phyloP scores from a whole-genome alignment of 2,797 vertebrate species.

The Hippocampus kuda region DNA sequence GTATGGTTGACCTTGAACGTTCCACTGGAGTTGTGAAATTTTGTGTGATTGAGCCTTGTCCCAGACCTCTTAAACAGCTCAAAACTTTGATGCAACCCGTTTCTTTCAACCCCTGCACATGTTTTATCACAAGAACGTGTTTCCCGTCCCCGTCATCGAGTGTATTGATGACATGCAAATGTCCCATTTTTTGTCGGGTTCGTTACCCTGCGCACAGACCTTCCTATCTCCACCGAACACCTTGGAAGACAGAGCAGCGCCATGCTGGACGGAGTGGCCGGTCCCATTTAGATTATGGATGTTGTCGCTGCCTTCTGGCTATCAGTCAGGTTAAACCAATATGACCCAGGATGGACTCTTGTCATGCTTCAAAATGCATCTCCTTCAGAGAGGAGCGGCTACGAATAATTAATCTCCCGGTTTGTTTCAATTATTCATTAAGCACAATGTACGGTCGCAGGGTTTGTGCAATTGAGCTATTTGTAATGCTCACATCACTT shows the following conservation, averaged over 20 bases:
- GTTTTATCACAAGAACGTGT: constrained; percentile 8
- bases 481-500: not conserved
- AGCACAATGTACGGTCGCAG: constrained; percentile 9
- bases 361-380: constrained; percentile 45
- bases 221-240: constrained; percentile 59
- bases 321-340: constrained; percentile 65
- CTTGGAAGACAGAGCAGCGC: constrained; percentile 58
- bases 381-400: constrained; percentile 41
- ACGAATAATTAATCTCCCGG: constrained; percentile 47
- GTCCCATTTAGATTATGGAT: constrained; percentile 65
- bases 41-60: not conserved
- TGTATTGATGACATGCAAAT: not conserved
- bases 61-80: not conserved
- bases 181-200: constrained; percentile 10
- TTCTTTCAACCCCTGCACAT: constrained; percentile 5
- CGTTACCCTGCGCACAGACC: constrained; percentile 19
- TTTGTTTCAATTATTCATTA: constrained; percentile 39
- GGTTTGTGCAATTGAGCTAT: not conserved
- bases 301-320: constrained; percentile 63
- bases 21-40: not conserved
- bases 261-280: constrained; percentile 41
- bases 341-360: constrained; percentile 51
- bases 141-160: constrained; percentile 6
- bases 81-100: not conserved
- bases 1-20: not conserved